Conservation (phyloP, 1,140 invertebrate genomes). For the Drosophila sturtevanti region DNA sequence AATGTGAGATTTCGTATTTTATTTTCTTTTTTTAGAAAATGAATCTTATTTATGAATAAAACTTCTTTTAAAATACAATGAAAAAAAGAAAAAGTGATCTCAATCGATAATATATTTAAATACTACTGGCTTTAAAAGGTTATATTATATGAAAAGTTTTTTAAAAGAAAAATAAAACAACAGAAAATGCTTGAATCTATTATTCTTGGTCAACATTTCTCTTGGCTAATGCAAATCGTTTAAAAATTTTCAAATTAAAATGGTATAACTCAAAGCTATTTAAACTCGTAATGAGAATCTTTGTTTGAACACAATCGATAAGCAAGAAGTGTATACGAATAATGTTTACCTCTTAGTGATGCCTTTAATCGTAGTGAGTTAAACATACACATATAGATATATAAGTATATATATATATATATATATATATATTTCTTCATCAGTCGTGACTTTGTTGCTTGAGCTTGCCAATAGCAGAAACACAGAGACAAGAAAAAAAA, state of each 20-base stretch:
- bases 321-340: neutral
- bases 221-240: neutral
- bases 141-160: no score
- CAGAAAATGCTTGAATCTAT: neutral
- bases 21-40: no score
- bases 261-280: neutral
- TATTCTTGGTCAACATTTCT: neutral
- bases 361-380: neutral
- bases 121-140: no score
- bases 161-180: no score
- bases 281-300: neutral
- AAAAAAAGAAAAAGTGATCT: no score
- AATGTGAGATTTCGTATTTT: no score
- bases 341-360: neutral
- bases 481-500: conserved; percentile 38
- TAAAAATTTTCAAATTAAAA: neutral
- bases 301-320: neutral
- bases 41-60: no score
- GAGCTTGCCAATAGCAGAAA: conserved; percentile 31
- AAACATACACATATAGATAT: neutral
- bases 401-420: neutral
- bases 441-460: conserved; percentile 43
- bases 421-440: conserved; percentile 6
- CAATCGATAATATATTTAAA: no score
- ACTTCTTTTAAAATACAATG: no score